Evolutionary conservation across 2,113 vertebrate species (phyloP), one percentile per base, ranked within the genome.

Genomic region (Poeciliopsis occidentalis): DNA sequence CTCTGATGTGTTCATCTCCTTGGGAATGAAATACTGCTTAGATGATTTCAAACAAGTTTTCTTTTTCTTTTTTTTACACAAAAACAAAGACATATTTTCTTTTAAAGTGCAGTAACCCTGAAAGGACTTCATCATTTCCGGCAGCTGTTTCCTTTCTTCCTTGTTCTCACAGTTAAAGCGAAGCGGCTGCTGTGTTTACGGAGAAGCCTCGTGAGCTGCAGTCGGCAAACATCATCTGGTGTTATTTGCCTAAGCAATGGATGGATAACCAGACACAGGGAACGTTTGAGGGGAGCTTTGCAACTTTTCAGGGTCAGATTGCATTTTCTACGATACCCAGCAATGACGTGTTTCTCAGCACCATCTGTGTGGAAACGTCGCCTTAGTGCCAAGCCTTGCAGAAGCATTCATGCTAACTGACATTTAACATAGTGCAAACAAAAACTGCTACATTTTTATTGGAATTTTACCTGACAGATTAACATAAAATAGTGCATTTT

Each of bases 1-100:
- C 67, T 76, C 60, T 91, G 89, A 91, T 75, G 60, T 79, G 85
- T 90, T 91, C 78, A 82, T 87, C 78, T 64, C 64, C 24, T 22
- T 64, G n/a, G 82, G 81, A 77, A 51, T 29, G 39, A 75, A 54
- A 69, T 22, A 31, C 47, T 41, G 86, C 74, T 64, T 39, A 87
- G 77, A 72, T 30, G 60, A 60, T 54, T 71, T 30, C 0, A 7
- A 34, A 31, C 0, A 2, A 15, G 1, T n/a, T 8, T 29, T 30
- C n/a, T 63, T 41, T 15, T 15, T 13, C 0, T 27, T 63, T 57
- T n/a, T 70, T 29, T 47, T 47, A 60, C 3, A 63, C 32, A 0
- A 39, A 61, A 61, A 34, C 24, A 32, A 57, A 31, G 37, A 39
- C 60, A 8, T n/a, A 60, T 26, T 0, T 47, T 34, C 4, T 10